A percentile compares a stretch with the other conserved stretches of the same genome.
Conservation (phyloP, 2,113 vertebrate species). For the Pungitius pungitius region DNA sequence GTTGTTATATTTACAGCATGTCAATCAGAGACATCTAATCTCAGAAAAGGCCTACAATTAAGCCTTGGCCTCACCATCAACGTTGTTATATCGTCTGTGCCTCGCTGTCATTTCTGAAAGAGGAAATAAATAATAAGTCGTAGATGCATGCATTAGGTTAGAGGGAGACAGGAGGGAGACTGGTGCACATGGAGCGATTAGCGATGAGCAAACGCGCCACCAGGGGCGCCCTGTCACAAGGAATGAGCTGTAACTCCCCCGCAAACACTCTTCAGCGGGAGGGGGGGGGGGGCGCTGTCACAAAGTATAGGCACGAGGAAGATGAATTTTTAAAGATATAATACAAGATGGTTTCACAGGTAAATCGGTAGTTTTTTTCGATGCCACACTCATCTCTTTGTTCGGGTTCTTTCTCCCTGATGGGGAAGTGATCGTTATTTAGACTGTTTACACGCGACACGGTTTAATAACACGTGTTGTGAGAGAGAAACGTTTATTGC, state of each 20-base stretch:
- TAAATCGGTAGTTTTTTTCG: conserved; percentile 70
- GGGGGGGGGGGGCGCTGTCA: conserved; percentile 19
- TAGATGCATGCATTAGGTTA: conserved; percentile 18
- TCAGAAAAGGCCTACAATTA: conserved; percentile 74
- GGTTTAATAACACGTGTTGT: conserved; percentile 80
- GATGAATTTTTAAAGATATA: conserved; percentile 24
- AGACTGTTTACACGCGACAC: conserved; percentile 65
- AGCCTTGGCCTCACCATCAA: conserved; percentile 54
- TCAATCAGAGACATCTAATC: conserved; percentile 77
- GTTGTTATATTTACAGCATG: conserved; percentile 75
- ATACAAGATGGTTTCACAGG: conserved; percentile 35
- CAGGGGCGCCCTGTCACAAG: conserved; percentile 76
- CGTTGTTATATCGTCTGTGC: conserved; percentile 45
- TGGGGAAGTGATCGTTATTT: conserved; percentile 58
- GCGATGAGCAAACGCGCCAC: conserved; percentile 67
- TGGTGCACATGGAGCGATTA: conserved; percentile 55
- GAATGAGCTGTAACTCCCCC: conserved; percentile 59
- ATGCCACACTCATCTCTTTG: conserved; percentile 68
- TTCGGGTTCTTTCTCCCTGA: conserved; percentile 56
- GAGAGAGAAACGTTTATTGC: too few species aligned
- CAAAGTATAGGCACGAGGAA: neutral
- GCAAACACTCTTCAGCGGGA: conserved; percentile 29
- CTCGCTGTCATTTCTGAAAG: conserved; percentile 24
- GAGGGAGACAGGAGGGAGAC: conserved; percentile 24
- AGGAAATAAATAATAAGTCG: conserved; percentile 19